These are phyloP conservation scores for Ptilonorhynchus violaceus DNA, from an alignment of 2,113 vertebrate genomes.

Conservation along the genomic window DNA sequence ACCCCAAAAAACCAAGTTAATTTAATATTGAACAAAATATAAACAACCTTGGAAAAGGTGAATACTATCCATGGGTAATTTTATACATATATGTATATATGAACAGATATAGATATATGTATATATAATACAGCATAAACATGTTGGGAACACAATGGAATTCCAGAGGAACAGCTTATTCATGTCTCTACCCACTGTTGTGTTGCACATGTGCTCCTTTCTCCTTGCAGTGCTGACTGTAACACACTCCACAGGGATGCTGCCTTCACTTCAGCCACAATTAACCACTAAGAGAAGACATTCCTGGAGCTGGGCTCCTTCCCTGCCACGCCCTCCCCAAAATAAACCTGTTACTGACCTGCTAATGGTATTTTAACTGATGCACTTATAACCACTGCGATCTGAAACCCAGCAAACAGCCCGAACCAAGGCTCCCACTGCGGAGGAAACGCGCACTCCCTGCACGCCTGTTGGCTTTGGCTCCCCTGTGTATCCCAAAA, in stretches of 20 bases:
- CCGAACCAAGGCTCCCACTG: not conserved
- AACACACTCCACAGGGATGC: not conserved
- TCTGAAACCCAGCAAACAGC: not conserved
- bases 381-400: not conserved
- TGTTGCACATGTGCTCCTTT: not conserved
- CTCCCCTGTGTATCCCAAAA: not conserved
- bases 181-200: not conserved
- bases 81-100: conserved; percentile 69
- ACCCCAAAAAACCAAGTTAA: conserved; percentile 52
- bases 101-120: conserved; percentile 58
- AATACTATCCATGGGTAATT: conserved; percentile 46
- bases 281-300: not conserved
- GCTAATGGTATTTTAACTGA: not conserved
- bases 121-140: conserved; percentile 69
- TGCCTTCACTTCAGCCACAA: not conserved
- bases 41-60: conserved; percentile 69
- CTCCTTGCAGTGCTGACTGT: not conserved
- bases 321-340: not conserved
- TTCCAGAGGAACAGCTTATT: not conserved
- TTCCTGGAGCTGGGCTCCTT: not conserved
- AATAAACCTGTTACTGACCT: not conserved
- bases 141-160: conserved; percentile 8
- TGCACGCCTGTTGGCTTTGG: not conserved
- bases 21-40: conserved; percentile 76
- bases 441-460: fast-evolving